These are phyloP conservation scores for Porites cylindrica DNA, from an alignment of 92 coral and sea anemone genomes.

Conservation along the genomic window DNA sequence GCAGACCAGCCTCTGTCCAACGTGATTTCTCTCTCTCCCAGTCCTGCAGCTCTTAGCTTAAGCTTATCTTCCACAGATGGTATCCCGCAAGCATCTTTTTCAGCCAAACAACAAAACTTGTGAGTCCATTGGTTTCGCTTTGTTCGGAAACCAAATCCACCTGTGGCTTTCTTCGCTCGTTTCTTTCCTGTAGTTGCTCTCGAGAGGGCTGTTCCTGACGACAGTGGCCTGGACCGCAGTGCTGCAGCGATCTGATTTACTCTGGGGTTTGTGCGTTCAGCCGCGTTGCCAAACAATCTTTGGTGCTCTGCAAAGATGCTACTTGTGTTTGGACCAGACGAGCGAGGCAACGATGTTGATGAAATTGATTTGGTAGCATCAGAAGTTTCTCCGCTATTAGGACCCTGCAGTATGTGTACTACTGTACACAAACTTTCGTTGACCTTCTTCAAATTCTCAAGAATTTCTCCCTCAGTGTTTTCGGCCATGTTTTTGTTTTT, in stretches of 20 bases:
- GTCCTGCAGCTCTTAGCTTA: conserved; percentile 49
- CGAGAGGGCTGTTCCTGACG: conserved; percentile 15
- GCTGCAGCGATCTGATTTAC: conserved; percentile 34
- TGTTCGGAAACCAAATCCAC: conserved; percentile 30
- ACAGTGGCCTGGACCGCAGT: conserved; percentile 19
- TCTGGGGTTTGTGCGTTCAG: background rate
- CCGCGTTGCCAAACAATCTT: too few relatives aligned
- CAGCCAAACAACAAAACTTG: conserved; percentile 61
- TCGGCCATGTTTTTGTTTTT: background rate
- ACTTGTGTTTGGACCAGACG: conserved; percentile 6
- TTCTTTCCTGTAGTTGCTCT: conserved; percentile 15
- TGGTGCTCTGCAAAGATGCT: conserved; percentile 27
- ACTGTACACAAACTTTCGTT: conserved; percentile 24
- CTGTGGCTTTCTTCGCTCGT: background rate
- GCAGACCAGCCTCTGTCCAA: conserved; percentile 43
- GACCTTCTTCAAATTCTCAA: conserved; percentile 19
- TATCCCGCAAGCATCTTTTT: conserved; percentile 43
- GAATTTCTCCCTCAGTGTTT: conserved; percentile 19
- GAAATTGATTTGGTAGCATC: conserved; percentile 6
- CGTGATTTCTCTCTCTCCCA: conserved; percentile 59
- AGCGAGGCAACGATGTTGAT: conserved; percentile 15
- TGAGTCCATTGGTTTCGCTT: conserved; percentile 55
- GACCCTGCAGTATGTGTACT: conserved; percentile 16
- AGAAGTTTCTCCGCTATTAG: conserved; percentile 26
- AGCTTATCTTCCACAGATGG: conserved; percentile 58